Evolutionary conservation across 2,797 vertebrate species (phyloP), one percentile per base, ranked within the genome.

Genomic region (Sparidentex hasta): DNA sequence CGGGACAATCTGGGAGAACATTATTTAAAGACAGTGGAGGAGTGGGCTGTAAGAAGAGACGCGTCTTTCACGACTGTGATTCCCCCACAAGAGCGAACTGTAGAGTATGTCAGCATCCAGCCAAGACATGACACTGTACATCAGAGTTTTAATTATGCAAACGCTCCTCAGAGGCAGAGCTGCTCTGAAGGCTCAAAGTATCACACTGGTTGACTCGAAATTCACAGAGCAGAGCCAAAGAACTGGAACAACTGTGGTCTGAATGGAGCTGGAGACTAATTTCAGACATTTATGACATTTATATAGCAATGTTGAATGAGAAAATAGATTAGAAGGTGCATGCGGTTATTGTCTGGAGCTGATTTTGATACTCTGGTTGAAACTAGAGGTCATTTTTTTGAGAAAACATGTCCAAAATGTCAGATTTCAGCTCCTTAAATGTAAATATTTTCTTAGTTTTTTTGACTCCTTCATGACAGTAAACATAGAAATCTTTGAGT

Each of bases 61-160:
- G 0, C 13, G 54, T 67, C 74, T 72, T 70, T 84, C 76, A 80
- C 55, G 62, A 44, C 74, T 72, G 17, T 61, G 44, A 80, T 61
- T 21, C 62, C 62, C 67, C 48, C 27, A 52, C 33, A 11, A 59
- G 63, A 76, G 27, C 29, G 3, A 11, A 48, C 61, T 59, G 79
- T 64, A 65, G 65, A 59, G 27, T 47, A 64, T 58, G 66, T 82
- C 82, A 78, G 61, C 65, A 74, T 46, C 57, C 82, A 79, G 71
- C 69, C 58, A 54, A 80, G 76, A 69, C 71, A 66, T 73, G 81
- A 76, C 74, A 65, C 80, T 67, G 74, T 74, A 82, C 71, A 81
- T 78, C 71, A 46, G 8, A 67, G 66, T 67, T 83, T 90, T 81
- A 90, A 83, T 90, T 83, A 87, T 87, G 74, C 73, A 87, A 72